Evolutionary conservation across 2,888 invertebrate genomes (phyloP).

Genomic region (Tinea pellionella): DNA sequence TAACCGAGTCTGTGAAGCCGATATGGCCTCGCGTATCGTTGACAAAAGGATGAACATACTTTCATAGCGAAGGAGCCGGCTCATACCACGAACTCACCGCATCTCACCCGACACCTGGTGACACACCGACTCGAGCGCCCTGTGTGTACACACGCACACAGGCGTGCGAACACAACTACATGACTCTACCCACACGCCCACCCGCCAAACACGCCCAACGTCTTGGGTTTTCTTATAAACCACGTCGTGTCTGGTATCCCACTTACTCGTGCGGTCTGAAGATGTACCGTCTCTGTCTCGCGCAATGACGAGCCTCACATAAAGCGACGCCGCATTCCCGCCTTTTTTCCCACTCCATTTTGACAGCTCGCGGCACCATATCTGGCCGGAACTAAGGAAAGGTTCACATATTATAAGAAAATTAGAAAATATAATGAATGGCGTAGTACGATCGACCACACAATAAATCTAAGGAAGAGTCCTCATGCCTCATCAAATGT

Average conservation of each 20-base stretch:
- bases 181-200: constrained; percentile 59
- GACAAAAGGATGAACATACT: constrained; percentile 54
- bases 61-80: constrained; percentile 32
- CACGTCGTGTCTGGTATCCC: constrained; percentile 62
- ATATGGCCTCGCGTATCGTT: constrained; percentile 57
- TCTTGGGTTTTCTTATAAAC: constrained; percentile 71
- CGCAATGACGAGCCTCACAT: constrained; percentile 69
- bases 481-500: too few species aligned
- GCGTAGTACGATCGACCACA: too few species aligned
- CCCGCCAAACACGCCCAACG: constrained; percentile 70
- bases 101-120: constrained; percentile 39
- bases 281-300: constrained; percentile 37
- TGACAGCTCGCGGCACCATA: constrained; percentile 70
- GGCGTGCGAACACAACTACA: constrained; percentile 39
- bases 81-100: constrained; percentile 28
- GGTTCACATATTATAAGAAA: constrained; percentile 39
- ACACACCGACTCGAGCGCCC: constrained; percentile 39
- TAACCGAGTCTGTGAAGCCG: constrained; percentile 58
- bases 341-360: constrained; percentile 72
- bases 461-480: too few species aligned
- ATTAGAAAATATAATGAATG: neutral
- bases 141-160: constrained; percentile 34
- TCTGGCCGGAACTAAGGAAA: constrained; percentile 64
- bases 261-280: constrained; percentile 28
- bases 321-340: constrained; percentile 70